Evolutionary conservation across 2,797 vertebrate species (phyloP), one percentile per base, ranked within the genome.

Genomic region (Nannoperca australis): DNA sequence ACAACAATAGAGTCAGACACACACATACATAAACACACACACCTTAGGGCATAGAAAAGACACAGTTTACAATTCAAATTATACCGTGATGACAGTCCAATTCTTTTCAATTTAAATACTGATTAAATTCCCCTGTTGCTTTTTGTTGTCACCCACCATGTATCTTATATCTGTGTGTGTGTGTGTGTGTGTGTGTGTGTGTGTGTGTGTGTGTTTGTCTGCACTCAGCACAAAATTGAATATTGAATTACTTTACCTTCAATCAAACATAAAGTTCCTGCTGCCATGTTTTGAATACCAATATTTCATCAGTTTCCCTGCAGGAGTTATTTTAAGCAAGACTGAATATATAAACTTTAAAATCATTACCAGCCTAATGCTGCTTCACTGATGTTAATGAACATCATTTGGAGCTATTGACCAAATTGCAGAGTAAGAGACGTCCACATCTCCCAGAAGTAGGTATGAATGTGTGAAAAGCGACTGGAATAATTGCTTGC

Each of bases 31-130:
- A 56, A 9, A 63, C 63, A 50, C 24, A 20, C 11, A 62, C 54
- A 66, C 66, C 34, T 78, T 5, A 1, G 34, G 64, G 45, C 73
- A 11, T 34, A 12, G 44, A 73, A 74, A 69, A 85, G 62, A 89
- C 68, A 79, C 64, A 54, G 68, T 89, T 93, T 90, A 84, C 76
- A 73, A 69, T 89, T 78, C 79, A 88, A 90, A 93, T 92, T 86
- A 88, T 78, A 69, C 50, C 56, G 73, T 69, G 74, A 85, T 86
- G 91, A 85, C 86, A 89, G 85, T 79, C 79, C 71, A 85, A 83
- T 91, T 89, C 78, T 85, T 92, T 90, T 84, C 74, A 62, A 84
- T 91, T 91, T 89, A 85, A 89, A 83, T 58, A 83, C 83, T 87
- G 83, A 92, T 90, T 87, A 76, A 85, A 88, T 78, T 77, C 72